Evolutionary conservation across 2,888 invertebrate species (phyloP).

Genomic region (Eucera pruinosa): DNA sequence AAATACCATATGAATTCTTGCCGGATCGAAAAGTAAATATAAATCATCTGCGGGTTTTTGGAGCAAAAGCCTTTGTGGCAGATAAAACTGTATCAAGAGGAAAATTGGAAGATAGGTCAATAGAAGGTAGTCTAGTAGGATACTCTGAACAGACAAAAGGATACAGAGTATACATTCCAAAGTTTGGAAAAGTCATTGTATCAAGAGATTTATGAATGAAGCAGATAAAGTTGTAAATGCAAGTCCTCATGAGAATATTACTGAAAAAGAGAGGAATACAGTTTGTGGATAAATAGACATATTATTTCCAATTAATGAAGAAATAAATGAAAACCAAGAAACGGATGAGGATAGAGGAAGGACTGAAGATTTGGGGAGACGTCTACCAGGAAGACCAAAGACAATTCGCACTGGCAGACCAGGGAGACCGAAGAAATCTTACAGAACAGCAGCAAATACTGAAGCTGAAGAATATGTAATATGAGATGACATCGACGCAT

Average conservation of each 20-base stretch:
- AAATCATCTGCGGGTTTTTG: not conserved
- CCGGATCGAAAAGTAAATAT: not conserved
- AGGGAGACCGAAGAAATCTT: not conserved
- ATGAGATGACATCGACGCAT: no score
- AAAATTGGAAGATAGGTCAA: not conserved
- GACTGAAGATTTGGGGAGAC: not conserved
- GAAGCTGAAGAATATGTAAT: no score
- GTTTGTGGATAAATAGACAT: no score
- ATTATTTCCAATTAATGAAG: not conserved
- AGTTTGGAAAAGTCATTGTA: not conserved
- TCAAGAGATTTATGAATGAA: constrained; percentile 4
- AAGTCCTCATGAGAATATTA: not conserved
- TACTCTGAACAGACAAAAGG: constrained; percentile 5
- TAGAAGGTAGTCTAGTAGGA: not conserved
- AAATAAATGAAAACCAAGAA: not conserved
- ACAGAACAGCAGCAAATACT: not conserved
- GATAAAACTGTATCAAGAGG: not conserved
- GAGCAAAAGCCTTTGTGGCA: not conserved
- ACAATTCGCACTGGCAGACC: not conserved
- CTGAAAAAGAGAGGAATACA: no score
- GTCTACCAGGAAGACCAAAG: not conserved
- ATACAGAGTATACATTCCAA: constrained; percentile 2
- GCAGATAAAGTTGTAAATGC: not conserved
- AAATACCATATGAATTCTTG: constrained; percentile 1
- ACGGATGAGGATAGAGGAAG: not conserved